Percentiles rank a stretch among this genome's conserved stretches.
phyloP scores from a whole-genome alignment of 1,140 invertebrate genomes.

The Probaryconus sp. region DNA sequence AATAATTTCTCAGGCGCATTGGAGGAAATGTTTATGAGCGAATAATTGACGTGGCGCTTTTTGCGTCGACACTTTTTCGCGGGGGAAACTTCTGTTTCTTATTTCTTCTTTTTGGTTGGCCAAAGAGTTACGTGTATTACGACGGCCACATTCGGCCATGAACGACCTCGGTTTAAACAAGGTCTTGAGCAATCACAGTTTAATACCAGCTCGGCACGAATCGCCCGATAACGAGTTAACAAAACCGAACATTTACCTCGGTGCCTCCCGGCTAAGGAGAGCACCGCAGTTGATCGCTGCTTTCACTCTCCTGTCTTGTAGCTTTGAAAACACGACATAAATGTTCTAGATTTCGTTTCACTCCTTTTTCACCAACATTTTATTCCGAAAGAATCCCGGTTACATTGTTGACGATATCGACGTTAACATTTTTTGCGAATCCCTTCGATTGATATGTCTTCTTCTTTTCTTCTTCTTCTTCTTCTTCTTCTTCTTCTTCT shows the following conservation, averaged over 20 bases:
- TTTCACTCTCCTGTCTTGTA: constrained; percentile 44
- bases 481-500: too few relatives aligned
- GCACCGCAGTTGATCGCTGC: constrained; percentile 25
- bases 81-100: constrained; percentile 5
- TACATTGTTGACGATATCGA: too few relatives aligned
- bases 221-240: constrained; percentile 43
- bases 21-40: constrained; percentile 10
- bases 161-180: constrained; percentile 49
- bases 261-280: constrained; percentile 29
- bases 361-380: background rate
- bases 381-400: too few relatives aligned
- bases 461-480: too few relatives aligned
- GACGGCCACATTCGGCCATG: constrained; percentile 39
- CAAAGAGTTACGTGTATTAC: constrained; percentile 16
- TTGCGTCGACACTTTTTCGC: constrained; percentile 14
- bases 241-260: constrained; percentile 44
- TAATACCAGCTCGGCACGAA: constrained; percentile 30
- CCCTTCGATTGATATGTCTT: too few relatives aligned
- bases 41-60: constrained; percentile 21
- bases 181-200: constrained; percentile 44
- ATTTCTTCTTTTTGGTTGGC: too few relatives aligned
- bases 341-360: constrained; percentile 29
- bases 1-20: background rate
- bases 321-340: constrained; percentile 27
- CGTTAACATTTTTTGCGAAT: too few relatives aligned